phyloP scores from a whole-genome alignment of 2,797 vertebrate genomes.

The Neostethus bicornis region DNA sequence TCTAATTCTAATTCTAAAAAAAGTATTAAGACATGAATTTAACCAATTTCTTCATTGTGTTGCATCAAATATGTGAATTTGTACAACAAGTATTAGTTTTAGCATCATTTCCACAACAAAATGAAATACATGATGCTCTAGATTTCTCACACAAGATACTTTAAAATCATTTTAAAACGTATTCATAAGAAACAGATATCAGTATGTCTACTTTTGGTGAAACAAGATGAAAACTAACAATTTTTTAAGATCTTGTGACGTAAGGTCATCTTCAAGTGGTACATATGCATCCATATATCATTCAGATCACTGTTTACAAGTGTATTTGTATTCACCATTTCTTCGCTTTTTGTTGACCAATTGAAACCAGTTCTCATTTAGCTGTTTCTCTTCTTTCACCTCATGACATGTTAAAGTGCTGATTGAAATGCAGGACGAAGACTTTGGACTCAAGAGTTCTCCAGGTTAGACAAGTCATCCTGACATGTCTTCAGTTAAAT shows the following conservation, averaged over 20 bases:
- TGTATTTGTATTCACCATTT: constrained; percentile 56
- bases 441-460: constrained; percentile 78
- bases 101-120: too few species aligned
- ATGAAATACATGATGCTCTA: too few species aligned
- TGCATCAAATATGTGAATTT: too few species aligned
- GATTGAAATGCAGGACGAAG: constrained; percentile 84
- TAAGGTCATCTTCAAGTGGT: constrained; percentile 27
- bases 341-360: constrained; percentile 62
- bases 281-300: constrained; percentile 55
- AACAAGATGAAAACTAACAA: constrained; percentile 6
- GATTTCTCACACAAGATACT: too few species aligned
- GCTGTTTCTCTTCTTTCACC: constrained; percentile 75
- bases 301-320: constrained; percentile 48
- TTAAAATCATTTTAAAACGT: too few species aligned
- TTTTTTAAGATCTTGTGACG: constrained; percentile 19
- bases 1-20: too few species aligned
- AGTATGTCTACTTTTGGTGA: constrained; percentile 8
- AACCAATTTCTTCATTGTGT: too few species aligned
- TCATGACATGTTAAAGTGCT: constrained; percentile 81
- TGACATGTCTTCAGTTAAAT: constrained; percentile 55
- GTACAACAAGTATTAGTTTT: too few species aligned
- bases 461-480: constrained; percentile 79
- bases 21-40: too few species aligned
- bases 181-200: neutral
- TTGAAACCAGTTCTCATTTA: constrained; percentile 68